Evolutionary conservation across 1,140 invertebrate species (phyloP).

Genomic region (Vollenhovia emeryi): DNA sequence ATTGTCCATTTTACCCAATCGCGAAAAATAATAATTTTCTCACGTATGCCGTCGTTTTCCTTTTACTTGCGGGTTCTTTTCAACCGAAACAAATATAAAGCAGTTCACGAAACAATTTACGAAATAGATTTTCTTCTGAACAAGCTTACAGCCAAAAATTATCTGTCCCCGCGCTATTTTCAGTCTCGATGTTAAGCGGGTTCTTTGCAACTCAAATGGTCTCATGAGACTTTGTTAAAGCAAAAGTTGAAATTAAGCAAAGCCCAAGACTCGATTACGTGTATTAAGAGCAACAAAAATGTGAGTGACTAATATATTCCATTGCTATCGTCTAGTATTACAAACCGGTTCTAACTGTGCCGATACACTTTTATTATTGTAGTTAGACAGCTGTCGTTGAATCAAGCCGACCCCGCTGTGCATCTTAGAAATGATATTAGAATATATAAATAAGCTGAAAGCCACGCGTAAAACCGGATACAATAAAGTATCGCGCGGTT

Average conservation of each 20-base stretch:
- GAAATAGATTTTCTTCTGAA: background rate
- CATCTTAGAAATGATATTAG: constrained; percentile 22
- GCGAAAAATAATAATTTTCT: constrained; percentile 1
- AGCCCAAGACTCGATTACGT: background rate
- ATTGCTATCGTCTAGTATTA: background rate
- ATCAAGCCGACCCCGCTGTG: background rate
- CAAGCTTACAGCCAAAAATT: background rate
- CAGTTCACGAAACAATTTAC: background rate
- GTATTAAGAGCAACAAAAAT: background rate
- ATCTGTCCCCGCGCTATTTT: background rate
- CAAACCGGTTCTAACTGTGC: background rate
- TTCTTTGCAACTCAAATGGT: background rate
- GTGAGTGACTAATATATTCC: constrained; percentile 4
- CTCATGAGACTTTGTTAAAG: background rate
- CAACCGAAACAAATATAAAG: background rate
- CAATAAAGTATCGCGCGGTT: constrained; percentile 5
- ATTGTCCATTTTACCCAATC: background rate
- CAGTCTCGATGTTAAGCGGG: background rate
- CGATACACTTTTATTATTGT: background rate
- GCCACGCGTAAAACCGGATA: background rate
- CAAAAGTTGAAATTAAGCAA: background rate
- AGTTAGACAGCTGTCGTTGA: constrained; percentile 18
- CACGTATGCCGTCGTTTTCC: background rate
- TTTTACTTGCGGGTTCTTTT: background rate
- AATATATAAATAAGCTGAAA: background rate